Percentiles rank a stretch among this genome's conserved stretches.
Conservation (phyloP, 2,888 invertebrate species). For the Meiosimyza decipiens region DNA sequence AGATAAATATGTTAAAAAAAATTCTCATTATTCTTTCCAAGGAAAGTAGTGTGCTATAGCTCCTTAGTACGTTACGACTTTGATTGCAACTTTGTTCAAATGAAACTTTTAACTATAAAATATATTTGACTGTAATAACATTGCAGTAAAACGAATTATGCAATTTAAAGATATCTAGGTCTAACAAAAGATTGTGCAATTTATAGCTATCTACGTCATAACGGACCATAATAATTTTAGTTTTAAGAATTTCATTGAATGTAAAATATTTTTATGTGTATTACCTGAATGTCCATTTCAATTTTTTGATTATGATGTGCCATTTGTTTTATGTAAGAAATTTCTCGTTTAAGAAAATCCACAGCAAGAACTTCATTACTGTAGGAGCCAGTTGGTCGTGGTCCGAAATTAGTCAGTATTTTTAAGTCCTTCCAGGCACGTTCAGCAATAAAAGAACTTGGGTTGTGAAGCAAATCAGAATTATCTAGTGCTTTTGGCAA, state of each 20-base stretch:
- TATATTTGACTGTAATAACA: too few species aligned
- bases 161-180: too few species aligned
- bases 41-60: too few species aligned
- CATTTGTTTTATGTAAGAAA: conserved; percentile 68
- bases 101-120: too few species aligned
- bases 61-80: too few species aligned
- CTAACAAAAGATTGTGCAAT: too few species aligned
- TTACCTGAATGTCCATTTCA: conserved; percentile 75
- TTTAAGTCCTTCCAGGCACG: conserved; percentile 75
- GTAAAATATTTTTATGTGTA: background rate
- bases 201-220: too few species aligned
- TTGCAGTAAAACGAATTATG: too few species aligned
- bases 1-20: too few species aligned
- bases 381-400: conserved; percentile 78
- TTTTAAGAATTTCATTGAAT: background rate
- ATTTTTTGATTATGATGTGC: conserved; percentile 71
- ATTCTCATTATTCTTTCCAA: too few species aligned
- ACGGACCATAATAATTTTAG: conserved; percentile 48
- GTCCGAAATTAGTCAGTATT: conserved; percentile 73
- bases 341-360: conserved; percentile 71
- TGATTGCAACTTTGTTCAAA: too few species aligned
- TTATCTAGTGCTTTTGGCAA: conserved; percentile 52
- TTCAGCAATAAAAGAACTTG: conserved; percentile 71
- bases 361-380: conserved; percentile 83
- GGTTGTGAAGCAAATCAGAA: conserved; percentile 50